A percentile compares a stretch with the other conserved stretches of the same genome.
Evolutionary conservation across 2,113 vertebrate genomes (phyloP).

Genomic region (Xiphophorus couchianus): DNA sequence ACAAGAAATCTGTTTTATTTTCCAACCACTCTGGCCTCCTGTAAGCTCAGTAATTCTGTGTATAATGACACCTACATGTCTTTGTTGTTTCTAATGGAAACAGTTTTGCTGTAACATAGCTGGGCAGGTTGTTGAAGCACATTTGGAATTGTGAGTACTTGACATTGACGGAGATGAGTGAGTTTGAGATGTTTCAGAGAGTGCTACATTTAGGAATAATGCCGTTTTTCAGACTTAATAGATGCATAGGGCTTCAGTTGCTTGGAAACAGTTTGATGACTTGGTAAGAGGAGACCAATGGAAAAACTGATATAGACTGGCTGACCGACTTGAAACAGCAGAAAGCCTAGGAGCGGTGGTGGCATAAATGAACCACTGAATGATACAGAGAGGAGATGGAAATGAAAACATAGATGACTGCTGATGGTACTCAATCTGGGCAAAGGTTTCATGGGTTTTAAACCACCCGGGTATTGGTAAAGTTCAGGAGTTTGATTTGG

Average conservation of each 20-base stretch:
- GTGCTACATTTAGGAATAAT: too few relatives aligned
- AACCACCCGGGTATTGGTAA: slow-evolving; percentile 26
- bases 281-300: slow-evolving; percentile 32
- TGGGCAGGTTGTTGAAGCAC: too few relatives aligned
- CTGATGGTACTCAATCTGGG: too few relatives aligned
- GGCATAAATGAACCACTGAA: slow-evolving; percentile 5
- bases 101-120: too few relatives aligned
- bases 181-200: neutral
- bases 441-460: slow-evolving; percentile 26
- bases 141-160: neutral
- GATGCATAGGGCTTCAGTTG: slow-evolving; percentile 31
- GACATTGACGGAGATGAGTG: neutral
- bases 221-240: neutral
- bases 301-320: neutral
- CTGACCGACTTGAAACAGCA: slow-evolving; percentile 3
- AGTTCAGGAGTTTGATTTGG: slow-evolving; percentile 27
- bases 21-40: too few relatives aligned
- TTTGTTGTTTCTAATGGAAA: too few relatives aligned
- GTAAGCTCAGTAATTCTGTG: too few relatives aligned
- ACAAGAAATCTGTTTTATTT: too few relatives aligned
- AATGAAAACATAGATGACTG: neutral
- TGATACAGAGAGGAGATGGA: neutral
- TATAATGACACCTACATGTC: too few relatives aligned
- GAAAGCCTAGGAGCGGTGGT: slow-evolving; percentile 9
- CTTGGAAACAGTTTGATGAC: slow-evolving; percentile 47